These are phyloP conservation scores for Labeo rohita DNA, from an alignment of 2,113 vertebrate genomes.

Conservation along the genomic window DNA sequence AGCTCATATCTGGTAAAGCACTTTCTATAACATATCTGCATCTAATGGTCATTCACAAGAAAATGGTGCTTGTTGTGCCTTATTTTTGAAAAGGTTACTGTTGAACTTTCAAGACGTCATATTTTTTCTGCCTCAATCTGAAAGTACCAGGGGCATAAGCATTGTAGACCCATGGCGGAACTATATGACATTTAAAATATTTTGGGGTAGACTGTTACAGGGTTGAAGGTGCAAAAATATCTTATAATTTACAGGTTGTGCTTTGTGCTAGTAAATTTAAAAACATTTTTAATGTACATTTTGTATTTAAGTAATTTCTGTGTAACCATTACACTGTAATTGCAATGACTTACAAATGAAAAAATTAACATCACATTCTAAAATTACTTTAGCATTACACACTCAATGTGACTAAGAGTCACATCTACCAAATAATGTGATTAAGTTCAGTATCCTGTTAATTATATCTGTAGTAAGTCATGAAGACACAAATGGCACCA, in stretches of 20 bases:
- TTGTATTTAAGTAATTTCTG: not conserved
- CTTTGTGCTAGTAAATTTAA: not conserved
- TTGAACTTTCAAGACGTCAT: not conserved
- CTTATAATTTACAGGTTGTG: not conserved
- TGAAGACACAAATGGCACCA: constrained; percentile 11
- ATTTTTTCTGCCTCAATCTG: not conserved
- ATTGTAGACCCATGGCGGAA: not conserved
- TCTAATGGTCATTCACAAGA: not conserved
- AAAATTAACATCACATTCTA: not conserved
- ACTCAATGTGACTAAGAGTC: not conserved
- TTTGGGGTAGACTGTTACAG: not conserved
- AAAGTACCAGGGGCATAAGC: not conserved
- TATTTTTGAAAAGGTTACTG: not conserved
- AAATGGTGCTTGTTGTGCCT: not conserved
- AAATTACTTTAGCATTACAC: not conserved
- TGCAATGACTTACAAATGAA: not conserved
- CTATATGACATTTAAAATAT: not conserved
- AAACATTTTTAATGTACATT: not conserved
- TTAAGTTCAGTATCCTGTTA: constrained; percentile 18
- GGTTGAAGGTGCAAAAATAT: not conserved
- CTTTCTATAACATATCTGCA: not conserved
- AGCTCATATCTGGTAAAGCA: constrained; percentile 89
- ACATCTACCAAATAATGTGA: not conserved
- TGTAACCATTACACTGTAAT: not conserved
- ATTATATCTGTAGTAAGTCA: constrained; percentile 31